phyloP scores from a whole-genome alignment of 37 sponge, comb jelly and placozoan genomes.

The Agelas oroides region DNA sequence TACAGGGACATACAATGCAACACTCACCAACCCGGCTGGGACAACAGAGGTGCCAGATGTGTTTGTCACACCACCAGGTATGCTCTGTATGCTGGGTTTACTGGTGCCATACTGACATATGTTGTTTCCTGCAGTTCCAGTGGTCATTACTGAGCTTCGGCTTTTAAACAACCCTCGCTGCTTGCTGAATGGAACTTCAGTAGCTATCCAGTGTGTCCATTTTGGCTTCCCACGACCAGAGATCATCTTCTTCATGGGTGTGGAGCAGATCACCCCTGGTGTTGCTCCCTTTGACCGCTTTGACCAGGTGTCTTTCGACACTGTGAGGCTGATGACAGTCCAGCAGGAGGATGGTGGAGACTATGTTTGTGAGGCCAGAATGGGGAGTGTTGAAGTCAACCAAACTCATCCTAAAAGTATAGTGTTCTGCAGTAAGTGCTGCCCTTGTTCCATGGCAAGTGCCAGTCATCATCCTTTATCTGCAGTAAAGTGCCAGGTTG shows the following conservation, averaged over 20 bases:
- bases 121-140: neutral
- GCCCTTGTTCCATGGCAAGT: too few species aligned
- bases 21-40: constrained; percentile 5
- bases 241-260: neutral
- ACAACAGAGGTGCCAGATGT: neutral
- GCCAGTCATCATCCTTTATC: too few species aligned
- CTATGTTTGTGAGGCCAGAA: neutral
- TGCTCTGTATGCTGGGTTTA: neutral
- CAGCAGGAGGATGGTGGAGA: neutral
- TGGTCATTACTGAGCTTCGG: neutral
- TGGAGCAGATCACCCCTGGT: neutral
- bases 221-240: constrained; percentile 44
- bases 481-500: too few species aligned
- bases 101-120: too few species aligned
- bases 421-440: constrained; percentile 19
- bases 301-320: neutral
- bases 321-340: too few species aligned
- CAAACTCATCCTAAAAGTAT: neutral
- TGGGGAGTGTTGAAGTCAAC: neutral
- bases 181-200: constrained; percentile 7
- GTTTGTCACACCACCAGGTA: constrained; percentile 41
- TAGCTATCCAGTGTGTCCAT: constrained; percentile 31
- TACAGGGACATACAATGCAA: constrained; percentile 33
- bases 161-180: neutral
- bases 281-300: neutral